Conservation (phyloP, 1,140 invertebrate genomes). For the Procambarus virginalis region DNA sequence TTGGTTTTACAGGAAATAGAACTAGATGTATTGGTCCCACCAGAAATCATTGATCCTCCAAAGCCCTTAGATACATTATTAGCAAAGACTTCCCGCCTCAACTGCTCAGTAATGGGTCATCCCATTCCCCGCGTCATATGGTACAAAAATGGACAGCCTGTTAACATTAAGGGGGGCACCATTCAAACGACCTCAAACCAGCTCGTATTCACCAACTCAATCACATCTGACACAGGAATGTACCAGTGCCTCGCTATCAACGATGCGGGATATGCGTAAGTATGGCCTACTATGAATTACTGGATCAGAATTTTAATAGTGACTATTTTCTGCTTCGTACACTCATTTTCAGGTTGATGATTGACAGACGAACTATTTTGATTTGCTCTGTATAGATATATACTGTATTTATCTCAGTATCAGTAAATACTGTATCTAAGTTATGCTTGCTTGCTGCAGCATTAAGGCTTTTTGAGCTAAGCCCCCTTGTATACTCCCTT, state of each 20-base stretch:
- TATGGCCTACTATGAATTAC: slow-evolving; percentile 69
- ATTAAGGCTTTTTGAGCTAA: too few species aligned
- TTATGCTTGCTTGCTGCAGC: too few species aligned
- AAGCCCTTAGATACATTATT: slow-evolving; percentile 78
- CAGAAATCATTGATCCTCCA: slow-evolving; percentile 78
- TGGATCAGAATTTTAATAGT: too few species aligned
- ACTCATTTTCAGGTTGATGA: too few species aligned
- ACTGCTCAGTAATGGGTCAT: slow-evolving; percentile 81
- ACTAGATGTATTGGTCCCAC: slow-evolving; percentile 78
- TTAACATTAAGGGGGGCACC: slow-evolving; percentile 75
- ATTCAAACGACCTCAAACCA: slow-evolving; percentile 74
- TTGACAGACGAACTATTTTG: too few species aligned
- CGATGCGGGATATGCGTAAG: slow-evolving; percentile 80
- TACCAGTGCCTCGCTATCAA: slow-evolving; percentile 87
- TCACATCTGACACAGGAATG: slow-evolving; percentile 81
- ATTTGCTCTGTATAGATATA: too few species aligned
- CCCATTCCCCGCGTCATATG: slow-evolving; percentile 80
- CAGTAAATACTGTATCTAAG: too few species aligned
- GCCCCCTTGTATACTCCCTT: too few species aligned
- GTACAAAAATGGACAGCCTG: slow-evolving; percentile 78
- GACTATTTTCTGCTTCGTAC: too few species aligned
- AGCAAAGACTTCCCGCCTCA: slow-evolving; percentile 81
- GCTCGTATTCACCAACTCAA: slow-evolving; percentile 80
- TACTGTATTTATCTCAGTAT: too few species aligned
- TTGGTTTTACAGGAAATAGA: slow-evolving; percentile 52